Evolutionary conservation across 2,797 vertebrate species (phyloP).

Genomic region (Prionace glauca): DNA sequence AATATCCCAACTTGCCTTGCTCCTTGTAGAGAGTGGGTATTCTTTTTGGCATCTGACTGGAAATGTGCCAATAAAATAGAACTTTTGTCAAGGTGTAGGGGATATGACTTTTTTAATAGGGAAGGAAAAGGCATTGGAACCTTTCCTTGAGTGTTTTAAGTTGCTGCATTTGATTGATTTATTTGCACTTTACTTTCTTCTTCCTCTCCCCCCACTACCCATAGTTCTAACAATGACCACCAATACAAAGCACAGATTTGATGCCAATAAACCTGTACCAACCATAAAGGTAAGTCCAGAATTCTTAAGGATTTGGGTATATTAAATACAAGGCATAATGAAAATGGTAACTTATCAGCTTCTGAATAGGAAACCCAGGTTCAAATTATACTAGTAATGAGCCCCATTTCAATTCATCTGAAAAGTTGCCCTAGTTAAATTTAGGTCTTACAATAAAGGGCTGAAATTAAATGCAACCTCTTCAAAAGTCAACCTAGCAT

Average conservation of each 20-base stretch:
- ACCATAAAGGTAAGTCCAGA: slow-evolving; percentile 63
- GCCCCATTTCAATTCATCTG: not conserved
- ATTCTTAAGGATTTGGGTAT: not conserved
- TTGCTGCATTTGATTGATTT: not conserved
- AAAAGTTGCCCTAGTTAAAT: not conserved
- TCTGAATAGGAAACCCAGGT: not conserved
- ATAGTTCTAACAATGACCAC: slow-evolving; percentile 56
- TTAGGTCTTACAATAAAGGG: not conserved
- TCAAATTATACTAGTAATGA: not conserved
- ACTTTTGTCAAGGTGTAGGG: not conserved
- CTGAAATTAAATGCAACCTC: not conserved
- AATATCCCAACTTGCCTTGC: not conserved
- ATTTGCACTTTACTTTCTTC: not conserved
- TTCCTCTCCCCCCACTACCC: not conserved
- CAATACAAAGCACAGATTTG: slow-evolving; percentile 58
- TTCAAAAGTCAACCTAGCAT: slow-evolving; percentile 18
- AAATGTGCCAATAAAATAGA: not conserved
- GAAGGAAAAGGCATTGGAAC: too few relatives aligned
- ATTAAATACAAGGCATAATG: not conserved
- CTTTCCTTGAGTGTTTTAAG: not conserved
- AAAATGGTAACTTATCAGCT: not conserved
- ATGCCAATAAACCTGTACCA: slow-evolving; percentile 51
- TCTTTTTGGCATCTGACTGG: not conserved
- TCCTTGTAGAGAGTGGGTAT: not conserved
- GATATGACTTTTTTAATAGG: not conserved